Evolutionary conservation across 2,113 vertebrate genomes (phyloP).

Genomic region (Gallinago jamesoni): DNA sequence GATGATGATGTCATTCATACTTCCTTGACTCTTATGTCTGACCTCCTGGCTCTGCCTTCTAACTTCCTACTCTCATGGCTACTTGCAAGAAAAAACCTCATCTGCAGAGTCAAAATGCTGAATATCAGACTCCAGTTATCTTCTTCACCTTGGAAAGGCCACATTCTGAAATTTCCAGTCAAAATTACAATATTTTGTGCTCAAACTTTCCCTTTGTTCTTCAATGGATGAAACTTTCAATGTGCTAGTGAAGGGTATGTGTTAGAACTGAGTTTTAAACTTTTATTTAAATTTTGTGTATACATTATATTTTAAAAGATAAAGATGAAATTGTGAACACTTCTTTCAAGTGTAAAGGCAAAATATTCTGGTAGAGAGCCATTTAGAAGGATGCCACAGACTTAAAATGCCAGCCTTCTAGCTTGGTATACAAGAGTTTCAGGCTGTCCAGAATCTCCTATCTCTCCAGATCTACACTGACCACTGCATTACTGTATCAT

Average conservation of each 20-base stretch:
- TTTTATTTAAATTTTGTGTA: not conserved
- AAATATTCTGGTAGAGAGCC: not conserved
- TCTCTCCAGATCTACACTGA: not conserved
- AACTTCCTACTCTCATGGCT: slow-evolving; percentile 53
- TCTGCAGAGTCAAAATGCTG: slow-evolving; percentile 11
- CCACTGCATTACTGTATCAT: slow-evolving; percentile 19
- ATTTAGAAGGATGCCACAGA: not conserved
- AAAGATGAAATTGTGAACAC: not conserved
- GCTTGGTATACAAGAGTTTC: not conserved
- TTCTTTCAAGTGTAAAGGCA: not conserved
- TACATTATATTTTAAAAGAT: not conserved
- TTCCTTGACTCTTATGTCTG: slow-evolving; percentile 64
- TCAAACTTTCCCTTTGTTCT: not conserved
- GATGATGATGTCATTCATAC: slow-evolving; percentile 83
- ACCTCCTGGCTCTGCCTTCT: slow-evolving; percentile 57
- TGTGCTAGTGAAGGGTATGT: not conserved
- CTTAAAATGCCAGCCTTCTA: not conserved
- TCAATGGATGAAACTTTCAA: not conserved
- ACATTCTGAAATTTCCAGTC: not conserved
- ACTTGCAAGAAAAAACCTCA: slow-evolving; percentile 12
- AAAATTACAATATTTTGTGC: not conserved
- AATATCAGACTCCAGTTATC: not conserved
- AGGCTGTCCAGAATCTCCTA: not conserved
- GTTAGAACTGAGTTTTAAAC: not conserved
- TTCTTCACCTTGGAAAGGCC: slow-evolving; percentile 12